These are phyloP conservation scores for Coelinius sp. DNA, from an alignment of 2,888 invertebrate species.

Conservation along the genomic window DNA sequence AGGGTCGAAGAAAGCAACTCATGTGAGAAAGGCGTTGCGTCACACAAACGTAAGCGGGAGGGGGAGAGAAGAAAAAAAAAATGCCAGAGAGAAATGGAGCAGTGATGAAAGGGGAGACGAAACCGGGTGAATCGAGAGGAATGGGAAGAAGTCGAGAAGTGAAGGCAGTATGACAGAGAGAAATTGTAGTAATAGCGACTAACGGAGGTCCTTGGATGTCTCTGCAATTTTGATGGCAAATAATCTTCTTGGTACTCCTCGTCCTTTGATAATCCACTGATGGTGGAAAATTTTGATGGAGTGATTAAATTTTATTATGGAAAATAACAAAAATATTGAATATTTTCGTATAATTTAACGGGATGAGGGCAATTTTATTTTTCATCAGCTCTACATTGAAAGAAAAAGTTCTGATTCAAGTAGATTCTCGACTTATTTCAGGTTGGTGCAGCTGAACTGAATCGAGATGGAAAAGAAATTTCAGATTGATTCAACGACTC, in stretches of 20 bases:
- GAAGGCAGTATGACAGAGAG: slow-evolving; percentile 56
- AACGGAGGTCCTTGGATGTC: slow-evolving; percentile 50
- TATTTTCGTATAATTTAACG: neutral
- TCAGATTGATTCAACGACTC: too few relatives aligned
- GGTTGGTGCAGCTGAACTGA: too few relatives aligned
- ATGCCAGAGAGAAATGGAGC: slow-evolving; percentile 42
- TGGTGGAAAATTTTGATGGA: slow-evolving; percentile 32
- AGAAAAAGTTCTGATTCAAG: too few relatives aligned
- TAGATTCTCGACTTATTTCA: too few relatives aligned
- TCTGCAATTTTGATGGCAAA: slow-evolving; percentile 38
- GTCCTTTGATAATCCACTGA: neutral
- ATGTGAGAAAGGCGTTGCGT: slow-evolving; percentile 40
- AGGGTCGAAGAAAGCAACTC: slow-evolving; percentile 36
- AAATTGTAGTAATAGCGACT: slow-evolving; percentile 59
- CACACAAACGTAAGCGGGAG: slow-evolving; percentile 22
- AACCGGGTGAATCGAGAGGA: slow-evolving; percentile 35
- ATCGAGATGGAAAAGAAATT: too few relatives aligned
- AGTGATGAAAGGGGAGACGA: slow-evolving; percentile 46
- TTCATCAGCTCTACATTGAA: slow-evolving; percentile 44
- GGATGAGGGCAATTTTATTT: slow-evolving; percentile 43
- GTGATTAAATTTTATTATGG: slow-evolving; percentile 36
- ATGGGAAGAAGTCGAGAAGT: slow-evolving; percentile 39
- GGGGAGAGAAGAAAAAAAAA: slow-evolving; percentile 36
- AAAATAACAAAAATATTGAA: neutral
- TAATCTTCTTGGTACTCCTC: slow-evolving; percentile 21